Evolutionary conservation across 2,888 invertebrate genomes (phyloP), one percentile per base, ranked within the genome.

Genomic region (Thymelicus sylvestris): DNA sequence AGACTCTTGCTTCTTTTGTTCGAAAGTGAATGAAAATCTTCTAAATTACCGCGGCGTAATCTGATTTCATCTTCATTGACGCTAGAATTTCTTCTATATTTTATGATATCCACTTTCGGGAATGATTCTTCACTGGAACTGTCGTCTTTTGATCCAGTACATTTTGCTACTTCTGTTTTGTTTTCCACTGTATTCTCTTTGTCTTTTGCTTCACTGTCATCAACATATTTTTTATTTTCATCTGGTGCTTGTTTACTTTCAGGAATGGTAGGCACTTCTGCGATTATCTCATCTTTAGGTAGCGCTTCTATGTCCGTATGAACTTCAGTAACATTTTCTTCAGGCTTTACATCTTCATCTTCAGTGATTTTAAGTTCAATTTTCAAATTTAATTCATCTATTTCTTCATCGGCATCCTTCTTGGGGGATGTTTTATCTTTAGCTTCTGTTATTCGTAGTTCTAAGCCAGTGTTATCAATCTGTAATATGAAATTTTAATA

Each of bases 301-400:
- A 67, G 72, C 24, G 50, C 74, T 38, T 67, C 74, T 31, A 13
- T 57, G 6, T 64, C 64, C 38, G 38, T 64, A 13, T 12, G 48
- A 3, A 19, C 64, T 15, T 65, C 6, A 59, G 39, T 50, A 10
- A 64, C 15, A 7, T 50, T 24, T 15, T 65, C 41, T 69, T 77
- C 80, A 24, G 74, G 72, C 63, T 81, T 77, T 8, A 77, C 76
- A 50, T 93, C 93, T 80, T 89, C 88, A 71, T 94, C 93, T 86
- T 94, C 94, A 55, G 93, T 84, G 66, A 94, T 94, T 86, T 93
- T 92, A 44, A 94, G 86, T 78, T 94, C 94, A 73, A 92, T 82
- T 71, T 87, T 87, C 48, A 91, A 79, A 77, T 90, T 89, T 66
- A 89, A 80, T 74, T 91, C 87, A 72, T 91, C 91, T 75, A 87